Base-by-base conservation (phyloP, 1,140 invertebrate species). In the Philopotamus ludificatus region DNA sequence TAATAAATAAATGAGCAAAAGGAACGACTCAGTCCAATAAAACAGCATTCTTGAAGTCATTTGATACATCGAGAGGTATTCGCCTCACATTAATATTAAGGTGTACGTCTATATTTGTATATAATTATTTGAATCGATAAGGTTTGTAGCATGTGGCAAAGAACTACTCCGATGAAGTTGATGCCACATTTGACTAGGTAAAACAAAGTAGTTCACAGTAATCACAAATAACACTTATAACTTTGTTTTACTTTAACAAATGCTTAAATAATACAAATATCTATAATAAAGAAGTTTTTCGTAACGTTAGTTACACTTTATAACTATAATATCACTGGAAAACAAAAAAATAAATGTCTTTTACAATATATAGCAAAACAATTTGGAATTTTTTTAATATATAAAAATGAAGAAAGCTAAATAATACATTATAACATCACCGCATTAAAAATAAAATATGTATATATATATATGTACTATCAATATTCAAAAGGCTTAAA, bases 401-500 rank as follows among this genome's bases (percentile, higher is more conserved):
- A 62, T 55, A 58, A 58, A 65, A 69, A 69, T 65, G 63, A 66
- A 69, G 67, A 63, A 61, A 68, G 51, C 63, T 64, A 65, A 68
- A 68, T 68, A 68, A 68, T 68, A 68, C 62, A 65, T 65, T 47
- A 55, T 68, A 67, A 67, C 66, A 67, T 67, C 63, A 65, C 66
- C 63, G 21, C 34, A 53, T 66, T 66, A 68, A 65, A 69, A 69
- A 66, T 66, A 66, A 70, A 70, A 63, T 66, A 70, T 64, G 57
- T 64, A 55, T 57, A 67, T 65, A 70, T 65, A 63, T 66, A 70
- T 64, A 66, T 66, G 57, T 57, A 55, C 68, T 70, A 70, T 70
- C 68, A 70, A 70, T 70, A 70, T 70, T 70, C 68, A 70, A 70
- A 70, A 70, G 68, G 68, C 68, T 70, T 70, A 70, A 66, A 61